These are phyloP conservation scores for Dysmachus trigonus DNA, from an alignment of 2,888 invertebrate species.

Conservation along the genomic window DNA sequence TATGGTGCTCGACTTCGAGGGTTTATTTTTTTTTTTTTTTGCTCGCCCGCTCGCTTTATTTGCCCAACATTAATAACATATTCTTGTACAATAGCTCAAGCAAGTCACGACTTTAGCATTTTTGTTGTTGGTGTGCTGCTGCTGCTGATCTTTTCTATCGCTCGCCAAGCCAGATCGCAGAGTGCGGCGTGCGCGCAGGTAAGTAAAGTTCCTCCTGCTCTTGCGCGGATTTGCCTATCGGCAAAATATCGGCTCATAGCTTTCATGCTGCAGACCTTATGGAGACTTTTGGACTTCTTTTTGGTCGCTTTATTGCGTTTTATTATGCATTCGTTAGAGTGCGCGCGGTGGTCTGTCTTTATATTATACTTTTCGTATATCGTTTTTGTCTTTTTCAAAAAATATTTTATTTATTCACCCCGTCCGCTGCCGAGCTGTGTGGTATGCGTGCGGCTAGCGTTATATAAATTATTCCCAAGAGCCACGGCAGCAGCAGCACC, in stretches of 20 bases:
- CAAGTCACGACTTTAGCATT: constrained; percentile 49
- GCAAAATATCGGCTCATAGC: background rate
- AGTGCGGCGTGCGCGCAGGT: background rate
- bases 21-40: background rate
- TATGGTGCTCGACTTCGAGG: background rate
- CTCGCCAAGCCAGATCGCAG: background rate
- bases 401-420: constrained; percentile 16
- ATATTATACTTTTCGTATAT: background rate
- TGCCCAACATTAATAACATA: constrained; percentile 49
- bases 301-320: constrained; percentile 7
- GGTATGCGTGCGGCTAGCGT: background rate
- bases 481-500: background rate
- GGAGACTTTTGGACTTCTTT: constrained; percentile 28
- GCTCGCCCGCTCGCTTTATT: constrained; percentile 26
- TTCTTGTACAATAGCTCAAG: constrained; percentile 49
- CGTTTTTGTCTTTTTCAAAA: background rate
- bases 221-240: constrained; percentile 22
- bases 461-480: constrained; percentile 4
- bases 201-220: constrained; percentile 28
- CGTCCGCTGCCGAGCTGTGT: background rate
- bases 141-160: constrained; percentile 17
- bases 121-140: constrained; percentile 30
- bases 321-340: constrained; percentile 37
- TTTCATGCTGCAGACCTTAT: constrained; percentile 25
- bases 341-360: background rate